A percentile compares a stretch with the other conserved stretches of the same genome.
Conservation (phyloP, 2,888 invertebrate species). For the Atrina japonica region DNA sequence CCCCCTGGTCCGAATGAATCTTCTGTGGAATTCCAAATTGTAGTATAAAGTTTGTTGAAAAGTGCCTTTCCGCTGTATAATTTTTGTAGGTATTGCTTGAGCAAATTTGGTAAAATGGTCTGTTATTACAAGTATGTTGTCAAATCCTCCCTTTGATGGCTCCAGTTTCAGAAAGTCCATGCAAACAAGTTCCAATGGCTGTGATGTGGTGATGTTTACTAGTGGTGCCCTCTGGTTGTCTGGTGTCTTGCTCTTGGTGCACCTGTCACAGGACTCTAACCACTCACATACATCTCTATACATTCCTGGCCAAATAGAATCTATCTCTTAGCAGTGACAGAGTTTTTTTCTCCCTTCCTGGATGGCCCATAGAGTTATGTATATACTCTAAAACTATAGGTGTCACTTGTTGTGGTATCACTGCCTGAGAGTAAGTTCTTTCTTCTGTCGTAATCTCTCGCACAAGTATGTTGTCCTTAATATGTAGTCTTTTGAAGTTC, state of each 20-base stretch:
- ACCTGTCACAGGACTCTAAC: background rate
- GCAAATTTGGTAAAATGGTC: constrained; percentile 26
- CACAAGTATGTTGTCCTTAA: background rate
- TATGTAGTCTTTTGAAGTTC: no score
- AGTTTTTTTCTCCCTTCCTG: constrained; percentile 29
- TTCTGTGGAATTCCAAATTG: no score
- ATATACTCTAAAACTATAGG: background rate
- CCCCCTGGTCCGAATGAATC: constrained; percentile 49
- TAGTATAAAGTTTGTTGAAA: no score
- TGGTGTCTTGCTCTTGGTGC: no score
- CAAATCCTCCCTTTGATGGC: constrained; percentile 27
- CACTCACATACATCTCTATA: constrained; percentile 15
- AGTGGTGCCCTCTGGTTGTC: constrained; percentile 17
- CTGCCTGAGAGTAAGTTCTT: background rate
- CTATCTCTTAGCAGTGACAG: constrained; percentile 23
- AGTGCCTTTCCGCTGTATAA: no score
- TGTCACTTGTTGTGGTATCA: background rate
- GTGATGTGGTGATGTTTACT: constrained; percentile 19
- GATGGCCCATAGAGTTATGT: constrained; percentile 18
- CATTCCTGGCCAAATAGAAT: constrained; percentile 36
- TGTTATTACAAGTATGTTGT: constrained; percentile 20
- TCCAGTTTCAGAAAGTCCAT: constrained; percentile 21
- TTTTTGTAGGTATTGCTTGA: no score
- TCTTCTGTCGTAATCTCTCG: background rate
- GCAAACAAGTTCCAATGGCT: constrained; percentile 32